Evolutionary conservation across 2,113 vertebrate genomes (phyloP).

Genomic region (Xenopus laevis): DNA sequence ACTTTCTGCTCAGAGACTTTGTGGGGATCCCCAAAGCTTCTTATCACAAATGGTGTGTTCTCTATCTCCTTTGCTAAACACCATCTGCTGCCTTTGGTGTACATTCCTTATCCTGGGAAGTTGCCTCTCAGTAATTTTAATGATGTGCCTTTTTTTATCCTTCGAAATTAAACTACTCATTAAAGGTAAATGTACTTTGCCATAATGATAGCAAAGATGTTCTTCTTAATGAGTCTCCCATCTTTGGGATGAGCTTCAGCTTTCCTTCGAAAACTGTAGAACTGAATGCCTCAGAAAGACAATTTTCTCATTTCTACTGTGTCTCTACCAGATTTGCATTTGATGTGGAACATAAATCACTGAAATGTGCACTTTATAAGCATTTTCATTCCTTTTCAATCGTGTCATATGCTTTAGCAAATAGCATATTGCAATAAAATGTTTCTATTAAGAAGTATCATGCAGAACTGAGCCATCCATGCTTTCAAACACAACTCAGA

Average conservation of each 20-base stretch:
- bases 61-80: constrained; percentile 9
- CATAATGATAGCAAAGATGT: constrained; percentile 18
- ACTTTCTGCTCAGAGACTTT: background rate
- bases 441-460: background rate
- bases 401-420: background rate
- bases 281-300: constrained; percentile 1
- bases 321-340: constrained; percentile 13
- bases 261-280: background rate
- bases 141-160: constrained; percentile 25
- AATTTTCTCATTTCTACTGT: background rate
- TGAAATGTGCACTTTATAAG: constrained; percentile 8
- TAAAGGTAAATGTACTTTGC: constrained; percentile 24
- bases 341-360: constrained; percentile 15
- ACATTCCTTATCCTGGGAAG: constrained; percentile 3
- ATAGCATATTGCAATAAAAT: background rate
- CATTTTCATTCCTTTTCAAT: background rate
- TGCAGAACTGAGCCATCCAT: background rate
- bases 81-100: constrained; percentile 22
- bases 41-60: background rate
- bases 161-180: constrained; percentile 18
- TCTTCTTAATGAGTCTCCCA: constrained; percentile 4
- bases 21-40: background rate
- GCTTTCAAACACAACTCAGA: background rate
- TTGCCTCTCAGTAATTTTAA: constrained; percentile 25
- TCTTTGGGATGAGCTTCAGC: background rate